These are phyloP conservation scores for Drosophila suzukii DNA, from an alignment of 1,140 invertebrate genomes.

Conservation along the genomic window DNA sequence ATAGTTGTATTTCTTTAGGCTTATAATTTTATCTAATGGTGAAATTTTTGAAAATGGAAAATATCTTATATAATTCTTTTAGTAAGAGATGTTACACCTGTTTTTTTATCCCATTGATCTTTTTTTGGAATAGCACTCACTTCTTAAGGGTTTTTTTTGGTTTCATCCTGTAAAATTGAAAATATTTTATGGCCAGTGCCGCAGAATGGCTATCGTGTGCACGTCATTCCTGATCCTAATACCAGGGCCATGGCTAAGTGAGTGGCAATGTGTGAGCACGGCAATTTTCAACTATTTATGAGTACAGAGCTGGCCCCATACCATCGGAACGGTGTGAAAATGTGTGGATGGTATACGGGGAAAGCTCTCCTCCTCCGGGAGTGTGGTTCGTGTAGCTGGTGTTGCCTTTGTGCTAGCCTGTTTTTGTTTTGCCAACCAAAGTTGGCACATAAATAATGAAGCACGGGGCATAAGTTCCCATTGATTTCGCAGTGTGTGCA, in stretches of 20 bases:
- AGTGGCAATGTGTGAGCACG: conserved; percentile 64
- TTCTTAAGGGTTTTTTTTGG: background rate
- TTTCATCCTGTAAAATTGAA: conserved; percentile 8
- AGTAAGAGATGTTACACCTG: too few relatives aligned
- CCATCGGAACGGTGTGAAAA: conserved; percentile 17
- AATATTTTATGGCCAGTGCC: conserved; percentile 18
- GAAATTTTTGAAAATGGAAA: too few relatives aligned
- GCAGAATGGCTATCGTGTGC: conserved; percentile 28
- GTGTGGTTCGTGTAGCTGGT: conserved; percentile 7
- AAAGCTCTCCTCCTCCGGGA: conserved; percentile 7
- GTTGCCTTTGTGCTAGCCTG: conserved; percentile 53
- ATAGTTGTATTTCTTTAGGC: too few relatives aligned
- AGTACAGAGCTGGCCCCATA: conserved; percentile 15
- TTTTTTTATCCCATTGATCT: too few relatives aligned
- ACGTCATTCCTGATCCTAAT: conserved; percentile 1
- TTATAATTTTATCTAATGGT: too few relatives aligned
- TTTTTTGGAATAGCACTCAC: background rate
- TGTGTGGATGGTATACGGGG: conserved; percentile 16
- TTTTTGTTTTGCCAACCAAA: conserved; percentile 63
- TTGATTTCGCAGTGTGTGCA: conserved; percentile 66
- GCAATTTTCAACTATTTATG: conserved; percentile 76
- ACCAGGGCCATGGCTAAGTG: conserved; percentile 31
- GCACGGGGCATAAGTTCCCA: conserved; percentile 66
- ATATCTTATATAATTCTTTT: too few relatives aligned
- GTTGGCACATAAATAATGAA: conserved; percentile 74